Evolutionary conservation across 1,140 invertebrate species (phyloP), one percentile per base, ranked within the genome.

Genomic region (Drosophila saltans): DNA sequence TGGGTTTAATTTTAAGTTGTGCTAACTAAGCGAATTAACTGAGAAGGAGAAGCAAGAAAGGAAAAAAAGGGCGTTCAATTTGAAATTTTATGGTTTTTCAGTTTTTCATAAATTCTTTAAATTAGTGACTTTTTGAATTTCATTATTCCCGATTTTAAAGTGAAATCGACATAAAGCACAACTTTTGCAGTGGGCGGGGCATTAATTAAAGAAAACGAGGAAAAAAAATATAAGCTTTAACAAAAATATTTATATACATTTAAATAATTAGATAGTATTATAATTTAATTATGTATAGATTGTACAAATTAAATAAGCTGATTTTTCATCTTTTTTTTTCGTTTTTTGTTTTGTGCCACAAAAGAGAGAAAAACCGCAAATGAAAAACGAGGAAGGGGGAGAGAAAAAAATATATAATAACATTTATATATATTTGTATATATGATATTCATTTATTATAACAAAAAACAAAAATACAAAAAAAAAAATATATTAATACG

Each of bases 1-100:
- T 59, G 52, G 36, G 11, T 59, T 65, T 74, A 63, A 74, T 57
- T 73, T 74, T 52, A 59, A 52, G 24, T 66, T 43, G 21, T 56
- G 69, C 45, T 72, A 45, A 64, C 28, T 21, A 28, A 43, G 30
- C 33, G 28, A 68, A 10, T 24, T 10, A 9, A 65, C 5, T 63
- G 28, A 4, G 45, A 1, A 7, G 1, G 7, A 3, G 2, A 4
- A 30, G 28, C 0, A 4, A 30, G 4, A 4, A 30, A 36, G 33
- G 33, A 39, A 1, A 39, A 61, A 52, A 52, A 40, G 26, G 36
- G 58, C 16, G 69, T 56, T 62, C 16, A 41, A 24, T 30, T 72
- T 73, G 21, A 40, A 73, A 16, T 21, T 59, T 63, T 41, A 56
- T n/a, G 1, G 21, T 45, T 66, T 33, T 7, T 24, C 48, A 41